These are phyloP conservation scores for Stenichneumon culpator DNA, from an alignment of 2,888 invertebrate genomes.

Conservation along the genomic window DNA sequence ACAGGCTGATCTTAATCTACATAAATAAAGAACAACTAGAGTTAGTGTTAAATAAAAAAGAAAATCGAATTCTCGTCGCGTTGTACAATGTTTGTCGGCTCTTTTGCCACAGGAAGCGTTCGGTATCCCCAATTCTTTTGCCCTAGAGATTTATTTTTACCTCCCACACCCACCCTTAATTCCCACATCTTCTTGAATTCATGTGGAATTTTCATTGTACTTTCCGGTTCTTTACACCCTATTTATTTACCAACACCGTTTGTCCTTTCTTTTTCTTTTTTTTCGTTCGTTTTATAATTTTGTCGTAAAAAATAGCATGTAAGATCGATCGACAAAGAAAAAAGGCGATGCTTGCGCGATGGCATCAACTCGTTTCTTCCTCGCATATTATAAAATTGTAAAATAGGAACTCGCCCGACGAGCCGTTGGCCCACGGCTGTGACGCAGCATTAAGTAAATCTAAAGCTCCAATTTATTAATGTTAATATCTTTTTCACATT, in stretches of 20 bases:
- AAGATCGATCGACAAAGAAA: constrained; percentile 70
- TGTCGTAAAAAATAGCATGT: constrained; percentile 68
- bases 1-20: constrained; percentile 63
- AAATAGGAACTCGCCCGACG: constrained; percentile 59
- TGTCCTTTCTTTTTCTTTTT: constrained; percentile 37
- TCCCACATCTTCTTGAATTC: background rate
- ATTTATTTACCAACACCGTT: constrained; percentile 61
- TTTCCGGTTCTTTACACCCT: constrained; percentile 41
- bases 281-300: constrained; percentile 48
- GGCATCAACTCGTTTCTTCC: constrained; percentile 45
- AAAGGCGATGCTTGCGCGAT: constrained; percentile 57
- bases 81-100: constrained; percentile 57
- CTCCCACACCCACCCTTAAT: background rate
- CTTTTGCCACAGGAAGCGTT: constrained; percentile 41
- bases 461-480: constrained; percentile 25
- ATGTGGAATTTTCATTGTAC: constrained; percentile 4
- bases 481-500: constrained; percentile 28
- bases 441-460: constrained; percentile 33
- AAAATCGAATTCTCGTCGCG: constrained; percentile 64
- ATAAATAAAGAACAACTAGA: constrained; percentile 60
- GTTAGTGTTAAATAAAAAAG: constrained; percentile 59
- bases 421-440: constrained; percentile 46
- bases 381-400: constrained; percentile 64
- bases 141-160: constrained; percentile 48
- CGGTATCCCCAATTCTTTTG: constrained; percentile 7